These are phyloP conservation scores for Tetranychus truncatus DNA, from an alignment of 2,888 invertebrate species.

Conservation along the genomic window DNA sequence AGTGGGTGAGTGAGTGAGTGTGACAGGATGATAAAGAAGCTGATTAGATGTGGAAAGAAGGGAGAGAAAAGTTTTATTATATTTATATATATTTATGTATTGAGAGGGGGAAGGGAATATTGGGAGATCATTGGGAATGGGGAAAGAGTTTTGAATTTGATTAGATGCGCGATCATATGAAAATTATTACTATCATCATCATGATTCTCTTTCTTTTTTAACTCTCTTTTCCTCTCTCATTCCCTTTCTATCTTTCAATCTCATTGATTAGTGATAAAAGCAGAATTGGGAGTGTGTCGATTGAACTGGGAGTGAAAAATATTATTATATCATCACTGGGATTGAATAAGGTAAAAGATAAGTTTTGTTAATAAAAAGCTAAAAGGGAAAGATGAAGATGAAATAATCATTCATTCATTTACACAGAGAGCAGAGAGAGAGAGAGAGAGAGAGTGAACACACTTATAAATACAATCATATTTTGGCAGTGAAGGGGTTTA, in stretches of 20 bases:
- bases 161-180: not conserved
- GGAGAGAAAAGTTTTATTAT: not conserved
- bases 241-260: not conserved
- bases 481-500: not conserved
- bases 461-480: not conserved
- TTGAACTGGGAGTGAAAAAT: not conserved
- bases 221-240: not conserved
- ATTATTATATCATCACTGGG: not conserved
- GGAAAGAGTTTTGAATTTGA: not conserved
- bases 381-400: not conserved
- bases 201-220: not conserved
- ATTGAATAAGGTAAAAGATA: not conserved
- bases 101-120: not conserved
- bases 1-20: slow-evolving; percentile 1
- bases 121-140: not conserved
- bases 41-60: not conserved
- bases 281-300: not conserved
- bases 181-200: not conserved
- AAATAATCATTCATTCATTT: not conserved
- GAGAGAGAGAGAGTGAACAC: not conserved
- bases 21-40: not conserved
- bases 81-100: not conserved
- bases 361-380: not conserved
- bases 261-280: not conserved
- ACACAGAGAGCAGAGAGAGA: not conserved